Base-by-base conservation (phyloP, 2,113 vertebrate genomes). In the Entosphenus tridentatus region DNA sequence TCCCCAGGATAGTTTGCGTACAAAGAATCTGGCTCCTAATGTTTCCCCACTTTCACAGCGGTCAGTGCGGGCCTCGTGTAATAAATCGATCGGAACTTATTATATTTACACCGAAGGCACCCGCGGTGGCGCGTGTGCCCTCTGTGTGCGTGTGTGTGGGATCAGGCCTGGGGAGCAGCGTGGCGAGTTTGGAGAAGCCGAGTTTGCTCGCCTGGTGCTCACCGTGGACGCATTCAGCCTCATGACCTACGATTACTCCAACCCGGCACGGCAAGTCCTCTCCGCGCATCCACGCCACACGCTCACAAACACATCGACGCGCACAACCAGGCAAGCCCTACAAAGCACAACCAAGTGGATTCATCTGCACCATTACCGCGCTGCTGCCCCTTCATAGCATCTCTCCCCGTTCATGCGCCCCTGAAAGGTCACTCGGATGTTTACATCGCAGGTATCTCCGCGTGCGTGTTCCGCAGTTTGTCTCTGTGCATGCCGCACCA, bases 221-320 rank as follows among this genome's bases (percentile, higher is more conserved):
- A 70, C 78, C 1, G 74, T 96, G 67, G 90, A 97, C 9, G 79
- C 82, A 71, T 93, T 98, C 80, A 98, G 93, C 75, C 85, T 98
- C 70, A 96, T 98, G 92, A 96, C 93, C 0, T 98, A 98, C 0
- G 92, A 98, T 79, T 96, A 86, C 74, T 88, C 89, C 16, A 76
- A 78, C 0, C 82, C 83, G 1, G 78, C 83, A 54, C 81, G 84
- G 93, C 95, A 78, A 85, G 84, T 2, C 2, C 68, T 56, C 21
- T 8, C n/a, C 70, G 67, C 62, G 39, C 39, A 39, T 39, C 39
- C 39, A 39, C 39, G 39, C 39, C 39, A 39, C 39, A 39, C 39
- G 39, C 39, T 39, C 39, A 39, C 39, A 39, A 39, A 39, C 39
- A 39, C 39, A 39, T 1, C 39, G 39, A 39, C 39, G 39, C 6